Percentiles rank a stretch among this genome's conserved stretches.
phyloP scores from a whole-genome alignment of 2,113 vertebrate species.

The Urocitellus parryii region DNA sequence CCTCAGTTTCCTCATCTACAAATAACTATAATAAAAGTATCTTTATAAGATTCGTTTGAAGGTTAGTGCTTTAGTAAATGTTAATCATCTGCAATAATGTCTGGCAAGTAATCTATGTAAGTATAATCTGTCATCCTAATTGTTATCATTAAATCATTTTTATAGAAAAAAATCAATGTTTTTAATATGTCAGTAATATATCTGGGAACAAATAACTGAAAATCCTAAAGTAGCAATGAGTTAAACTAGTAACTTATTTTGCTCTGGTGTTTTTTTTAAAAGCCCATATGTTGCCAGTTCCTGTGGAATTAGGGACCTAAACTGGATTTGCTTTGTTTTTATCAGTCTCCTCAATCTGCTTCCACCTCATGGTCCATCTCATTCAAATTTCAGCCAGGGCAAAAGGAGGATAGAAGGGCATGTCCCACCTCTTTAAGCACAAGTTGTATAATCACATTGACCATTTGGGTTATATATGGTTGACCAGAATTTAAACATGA shows the following conservation, averaged over 20 bases:
- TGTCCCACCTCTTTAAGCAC: not conserved
- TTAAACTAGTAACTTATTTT: not conserved
- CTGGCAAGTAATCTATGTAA: not conserved
- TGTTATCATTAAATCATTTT: not conserved
- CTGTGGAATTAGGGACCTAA: not conserved
- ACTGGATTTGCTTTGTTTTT: not conserved
- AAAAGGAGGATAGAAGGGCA: not conserved
- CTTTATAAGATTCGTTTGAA: not conserved
- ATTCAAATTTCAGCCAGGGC: not conserved
- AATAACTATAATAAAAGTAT: not conserved
- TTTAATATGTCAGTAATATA: not conserved
- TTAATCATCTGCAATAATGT: not conserved
- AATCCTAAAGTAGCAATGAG: not conserved
- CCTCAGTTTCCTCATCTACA: not conserved
- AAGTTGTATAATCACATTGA: not conserved
- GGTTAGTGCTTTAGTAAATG: not conserved
- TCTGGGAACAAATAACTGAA: slow-evolving; percentile 11
- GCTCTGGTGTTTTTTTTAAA: not conserved
- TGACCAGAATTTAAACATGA: slow-evolving; percentile 18
- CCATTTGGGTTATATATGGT: not conserved
- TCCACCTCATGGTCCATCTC: not conserved
- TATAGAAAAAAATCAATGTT: not conserved
- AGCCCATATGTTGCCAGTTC: not conserved
- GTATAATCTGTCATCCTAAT: not conserved
- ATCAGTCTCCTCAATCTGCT: not conserved